Evolutionary conservation across 2,797 vertebrate species (phyloP).

Genomic region (Anguilla anguilla): DNA sequence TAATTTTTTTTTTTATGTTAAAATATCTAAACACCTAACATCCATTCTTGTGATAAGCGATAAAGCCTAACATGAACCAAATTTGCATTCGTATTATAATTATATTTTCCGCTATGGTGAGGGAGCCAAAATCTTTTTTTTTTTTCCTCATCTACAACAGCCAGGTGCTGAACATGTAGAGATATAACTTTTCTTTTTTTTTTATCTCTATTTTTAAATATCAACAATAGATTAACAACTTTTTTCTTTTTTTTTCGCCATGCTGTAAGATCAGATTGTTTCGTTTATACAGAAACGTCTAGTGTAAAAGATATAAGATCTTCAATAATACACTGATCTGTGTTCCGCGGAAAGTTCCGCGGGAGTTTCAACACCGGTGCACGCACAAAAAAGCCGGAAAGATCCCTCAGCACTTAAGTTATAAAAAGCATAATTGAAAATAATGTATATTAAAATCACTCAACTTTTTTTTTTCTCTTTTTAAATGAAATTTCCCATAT

Average conservation of each 20-base stretch:
- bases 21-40: constrained; percentile 99
- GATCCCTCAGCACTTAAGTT: constrained; percentile 99
- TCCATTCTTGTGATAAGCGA: constrained; percentile 97
- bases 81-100: constrained; percentile 93
- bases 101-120: constrained; percentile 78
- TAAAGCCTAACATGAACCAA: constrained; percentile 94
- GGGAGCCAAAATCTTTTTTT: constrained; percentile 72
- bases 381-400: constrained; percentile 96
- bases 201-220: constrained; percentile 62
- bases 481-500: constrained; percentile 97
- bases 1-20: constrained; percentile 79
- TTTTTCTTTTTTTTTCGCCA: constrained; percentile 60
- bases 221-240: constrained; percentile 73
- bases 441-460: constrained; percentile 99
- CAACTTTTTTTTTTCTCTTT: constrained; percentile 80
- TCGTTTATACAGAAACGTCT: constrained; percentile 68
- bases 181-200: constrained; percentile 49
- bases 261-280: constrained; percentile 66
- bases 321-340: constrained; percentile 89
- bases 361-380: constrained; percentile 88
- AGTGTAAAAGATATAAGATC: constrained; percentile 87
- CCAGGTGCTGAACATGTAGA: constrained; percentile 50
- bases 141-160: constrained; percentile 67
- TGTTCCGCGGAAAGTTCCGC: constrained; percentile 96
- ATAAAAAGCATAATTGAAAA: constrained; percentile 99